Percentiles rank a stretch among this genome's conserved stretches.
phyloP scores from a whole-genome alignment of 2,888 invertebrate genomes.

The Eupithecia exiguata region DNA sequence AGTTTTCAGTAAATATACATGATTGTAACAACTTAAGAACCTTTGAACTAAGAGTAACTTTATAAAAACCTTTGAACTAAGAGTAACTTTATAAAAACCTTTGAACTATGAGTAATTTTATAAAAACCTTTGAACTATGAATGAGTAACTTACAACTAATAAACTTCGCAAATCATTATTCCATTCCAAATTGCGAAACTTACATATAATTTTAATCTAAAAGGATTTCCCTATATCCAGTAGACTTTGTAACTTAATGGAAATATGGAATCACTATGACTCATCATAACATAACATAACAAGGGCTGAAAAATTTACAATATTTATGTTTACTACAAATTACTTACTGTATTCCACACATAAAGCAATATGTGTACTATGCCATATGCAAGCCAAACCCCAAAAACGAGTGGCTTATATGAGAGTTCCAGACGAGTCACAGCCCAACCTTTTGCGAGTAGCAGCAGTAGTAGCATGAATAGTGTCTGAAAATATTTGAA shows the following conservation, averaged over 20 bases:
- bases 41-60: too few species aligned
- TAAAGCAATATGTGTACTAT: conserved; percentile 95
- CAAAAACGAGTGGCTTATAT: conserved; percentile 92
- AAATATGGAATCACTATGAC: not conserved
- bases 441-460: conserved; percentile 98
- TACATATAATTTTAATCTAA: not conserved
- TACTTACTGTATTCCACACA: conserved; percentile 97
- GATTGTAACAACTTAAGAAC: too few species aligned
- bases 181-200: not conserved
- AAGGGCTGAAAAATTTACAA: not conserved
- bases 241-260: not conserved
- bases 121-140: not conserved
- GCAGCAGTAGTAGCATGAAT: conserved; percentile 95
- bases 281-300: not conserved
- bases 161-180: not conserved
- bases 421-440: conserved; percentile 95
- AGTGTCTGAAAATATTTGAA: conserved; percentile 86
- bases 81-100: too few species aligned
- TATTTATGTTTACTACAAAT: not conserved
- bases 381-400: conserved; percentile 96
- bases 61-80: too few species aligned
- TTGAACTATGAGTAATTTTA: too few species aligned
- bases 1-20: too few species aligned
- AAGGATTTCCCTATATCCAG: not conserved
- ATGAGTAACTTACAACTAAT: not conserved